A percentile compares a stretch with the other conserved stretches of the same genome.
Evolutionary conservation across 1,140 invertebrate genomes (phyloP).

Genomic region (Heliconius eleuchia): DNA sequence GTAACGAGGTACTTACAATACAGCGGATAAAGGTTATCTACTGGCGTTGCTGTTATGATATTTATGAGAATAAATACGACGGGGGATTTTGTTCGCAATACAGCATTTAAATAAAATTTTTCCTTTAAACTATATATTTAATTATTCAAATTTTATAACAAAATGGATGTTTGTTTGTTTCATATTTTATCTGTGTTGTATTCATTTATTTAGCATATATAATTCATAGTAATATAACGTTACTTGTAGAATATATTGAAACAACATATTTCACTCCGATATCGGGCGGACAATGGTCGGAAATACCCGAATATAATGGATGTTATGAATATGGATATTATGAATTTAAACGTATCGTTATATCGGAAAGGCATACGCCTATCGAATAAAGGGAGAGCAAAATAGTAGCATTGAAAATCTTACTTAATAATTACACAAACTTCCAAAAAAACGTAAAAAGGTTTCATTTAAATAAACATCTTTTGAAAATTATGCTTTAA

Average conservation of each 20-base stretch:
- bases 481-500: no score
- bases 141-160: conserved; percentile 12
- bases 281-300: conserved; percentile 72
- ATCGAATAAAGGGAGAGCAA: conserved; percentile 58
- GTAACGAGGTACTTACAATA: conserved; percentile 40
- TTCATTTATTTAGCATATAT: not conserved
- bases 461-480: no score
- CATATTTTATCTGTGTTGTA: not conserved
- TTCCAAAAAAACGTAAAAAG: not conserved
- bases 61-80: conserved; percentile 21
- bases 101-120: conserved; percentile 11
- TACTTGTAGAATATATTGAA: conserved; percentile 62
- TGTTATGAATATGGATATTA: conserved; percentile 22
- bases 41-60: conserved; percentile 22
- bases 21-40: conserved; percentile 25
- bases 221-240: conserved; percentile 39
- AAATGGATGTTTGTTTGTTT: not conserved
- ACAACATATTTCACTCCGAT: conserved; percentile 77
- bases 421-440: not conserved
- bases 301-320: conserved; percentile 69
- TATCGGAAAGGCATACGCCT: conserved; percentile 66
- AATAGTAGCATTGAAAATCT: conserved; percentile 19
- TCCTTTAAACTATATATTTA: conserved; percentile 5
- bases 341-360: conserved; percentile 38
- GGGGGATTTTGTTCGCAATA: conserved; percentile 12